Percentiles rank a stretch among this genome's conserved stretches.
These are phyloP conservation scores for Isotomurus palustris DNA, from an alignment of 2,888 invertebrate species.

Conservation along the genomic window DNA sequence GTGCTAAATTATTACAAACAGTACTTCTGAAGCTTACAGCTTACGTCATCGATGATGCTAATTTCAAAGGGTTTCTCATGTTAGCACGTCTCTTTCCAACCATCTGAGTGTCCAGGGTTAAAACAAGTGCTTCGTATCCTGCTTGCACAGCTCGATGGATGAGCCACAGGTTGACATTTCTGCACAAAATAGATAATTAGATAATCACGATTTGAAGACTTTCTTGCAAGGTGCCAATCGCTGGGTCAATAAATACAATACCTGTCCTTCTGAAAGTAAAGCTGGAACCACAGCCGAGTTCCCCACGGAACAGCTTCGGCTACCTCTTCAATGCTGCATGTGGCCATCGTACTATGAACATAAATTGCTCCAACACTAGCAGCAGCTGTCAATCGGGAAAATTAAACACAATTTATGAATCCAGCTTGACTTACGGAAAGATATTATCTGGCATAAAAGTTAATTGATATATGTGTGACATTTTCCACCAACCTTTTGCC, in stretches of 20 bases:
- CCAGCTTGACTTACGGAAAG: no score
- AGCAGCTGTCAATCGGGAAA: background rate
- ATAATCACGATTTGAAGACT: background rate
- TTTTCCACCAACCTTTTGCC: conserved; percentile 60
- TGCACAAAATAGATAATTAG: conserved; percentile 41
- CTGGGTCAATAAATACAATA: conserved; percentile 47
- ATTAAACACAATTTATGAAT: no score
- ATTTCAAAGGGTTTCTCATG: conserved; percentile 28
- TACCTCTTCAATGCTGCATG: conserved; percentile 82
- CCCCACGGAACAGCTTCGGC: conserved; percentile 70
- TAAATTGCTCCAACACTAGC: conserved; percentile 61
- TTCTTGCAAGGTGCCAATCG: background rate
- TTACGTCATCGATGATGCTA: conserved; percentile 34
- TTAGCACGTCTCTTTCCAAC: conserved; percentile 65
- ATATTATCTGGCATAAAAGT: background rate
- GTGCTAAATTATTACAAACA: conserved; percentile 1
- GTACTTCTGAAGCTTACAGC: background rate
- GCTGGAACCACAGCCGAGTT: conserved; percentile 77
- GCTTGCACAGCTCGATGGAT: conserved; percentile 72
- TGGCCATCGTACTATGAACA: conserved; percentile 78
- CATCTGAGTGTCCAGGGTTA: conserved; percentile 83
- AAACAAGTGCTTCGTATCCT: conserved; percentile 76
- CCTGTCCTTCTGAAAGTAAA: conserved; percentile 83
- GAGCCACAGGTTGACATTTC: conserved; percentile 64
- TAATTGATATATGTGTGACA: background rate